Evolutionary conservation across 2,888 invertebrate species (phyloP).

Genomic region (Reticulitermes lucifugus): DNA sequence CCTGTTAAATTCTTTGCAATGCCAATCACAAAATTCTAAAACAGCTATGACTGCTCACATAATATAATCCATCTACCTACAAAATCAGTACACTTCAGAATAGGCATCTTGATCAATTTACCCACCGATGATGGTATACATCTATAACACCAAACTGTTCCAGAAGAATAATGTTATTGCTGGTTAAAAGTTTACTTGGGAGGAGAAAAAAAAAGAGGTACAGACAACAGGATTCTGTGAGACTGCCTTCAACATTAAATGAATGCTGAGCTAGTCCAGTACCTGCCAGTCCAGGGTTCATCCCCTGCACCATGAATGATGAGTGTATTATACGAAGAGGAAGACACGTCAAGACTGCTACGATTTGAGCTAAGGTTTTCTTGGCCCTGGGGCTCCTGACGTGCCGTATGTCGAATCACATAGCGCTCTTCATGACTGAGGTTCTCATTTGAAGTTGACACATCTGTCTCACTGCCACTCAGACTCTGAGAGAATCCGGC

Average conservation of each 20-base stretch:
- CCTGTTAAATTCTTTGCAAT: no score
- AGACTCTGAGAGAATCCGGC: slow-evolving; percentile 79
- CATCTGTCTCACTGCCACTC: slow-evolving; percentile 90
- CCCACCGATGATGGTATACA: no score
- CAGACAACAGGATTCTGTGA: no score
- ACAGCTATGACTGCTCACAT: no score
- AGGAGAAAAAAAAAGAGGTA: no score
- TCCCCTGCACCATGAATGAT: slow-evolving; percentile 83
- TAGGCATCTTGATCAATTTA: no score
- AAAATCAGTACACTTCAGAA: no score
- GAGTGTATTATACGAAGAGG: slow-evolving; percentile 85
- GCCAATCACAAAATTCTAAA: no score
- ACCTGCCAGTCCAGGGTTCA: slow-evolving; percentile 64
- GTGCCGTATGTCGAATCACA: slow-evolving; percentile 82
- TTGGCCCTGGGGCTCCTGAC: slow-evolving; percentile 93
- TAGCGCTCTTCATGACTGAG: slow-evolving; percentile 87
- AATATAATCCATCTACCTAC: no score
- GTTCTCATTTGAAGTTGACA: slow-evolving; percentile 91
- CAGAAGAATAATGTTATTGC: no score
- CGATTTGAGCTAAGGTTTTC: slow-evolving; percentile 77
- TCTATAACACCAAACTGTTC: no score
- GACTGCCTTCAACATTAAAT: neutral
- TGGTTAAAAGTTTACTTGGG: no score
- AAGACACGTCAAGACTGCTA: slow-evolving; percentile 71
- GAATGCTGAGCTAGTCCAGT: neutral